Evolutionary conservation across 2,113 vertebrate genomes (phyloP).

Genomic region (Pogonocichla stellata): DNA sequence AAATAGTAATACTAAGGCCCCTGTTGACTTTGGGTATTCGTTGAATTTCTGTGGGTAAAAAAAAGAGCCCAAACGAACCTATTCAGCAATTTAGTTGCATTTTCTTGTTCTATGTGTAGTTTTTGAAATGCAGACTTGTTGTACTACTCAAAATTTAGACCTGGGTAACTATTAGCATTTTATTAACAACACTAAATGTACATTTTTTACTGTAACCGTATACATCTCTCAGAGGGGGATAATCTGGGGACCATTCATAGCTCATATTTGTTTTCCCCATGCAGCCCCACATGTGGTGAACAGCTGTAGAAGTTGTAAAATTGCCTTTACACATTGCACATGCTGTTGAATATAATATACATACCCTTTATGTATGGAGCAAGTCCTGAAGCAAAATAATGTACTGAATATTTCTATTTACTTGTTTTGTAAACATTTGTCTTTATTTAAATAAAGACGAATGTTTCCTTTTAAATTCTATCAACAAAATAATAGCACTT

Average conservation of each 20-base stretch:
- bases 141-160: conserved; percentile 21
- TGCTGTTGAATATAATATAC: neutral
- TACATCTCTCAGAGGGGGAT: conserved; percentile 36
- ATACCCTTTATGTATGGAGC: neutral
- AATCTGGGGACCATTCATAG: conserved; percentile 34
- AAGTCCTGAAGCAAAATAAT: neutral
- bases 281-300: conserved; percentile 67
- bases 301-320: conserved; percentile 66
- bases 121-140: neutral
- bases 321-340: conserved; percentile 22
- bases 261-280: conserved; percentile 52
- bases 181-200: neutral
- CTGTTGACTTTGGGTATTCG: neutral
- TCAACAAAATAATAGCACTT: neutral
- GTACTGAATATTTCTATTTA: neutral
- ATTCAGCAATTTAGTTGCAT: neutral
- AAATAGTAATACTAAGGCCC: neutral
- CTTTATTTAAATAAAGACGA: neutral
- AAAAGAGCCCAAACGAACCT: neutral
- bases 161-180: neutral
- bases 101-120: neutral
- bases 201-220: conserved; percentile 47
- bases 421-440: neutral
- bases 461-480: neutral
- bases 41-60: neutral